A percentile compares a stretch with the other conserved stretches of the same genome.
phyloP scores from a whole-genome alignment of 1,140 invertebrate species.

The Zaprionus ornatus region DNA sequence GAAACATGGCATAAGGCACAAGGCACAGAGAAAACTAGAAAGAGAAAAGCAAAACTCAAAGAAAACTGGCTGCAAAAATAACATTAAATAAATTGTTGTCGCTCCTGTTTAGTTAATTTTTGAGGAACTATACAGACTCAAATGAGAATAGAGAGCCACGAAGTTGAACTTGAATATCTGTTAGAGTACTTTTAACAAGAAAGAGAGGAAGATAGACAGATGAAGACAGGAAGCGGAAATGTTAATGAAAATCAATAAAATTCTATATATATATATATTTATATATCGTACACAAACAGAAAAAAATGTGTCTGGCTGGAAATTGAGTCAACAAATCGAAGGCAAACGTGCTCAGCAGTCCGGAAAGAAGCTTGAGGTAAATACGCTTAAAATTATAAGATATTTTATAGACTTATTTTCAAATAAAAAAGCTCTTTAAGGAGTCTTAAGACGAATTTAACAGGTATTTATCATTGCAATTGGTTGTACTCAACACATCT shows the following conservation, averaged over 20 bases:
- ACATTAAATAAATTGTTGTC: constrained; percentile 75
- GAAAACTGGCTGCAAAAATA: constrained; percentile 47
- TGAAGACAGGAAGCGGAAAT: constrained; percentile 60
- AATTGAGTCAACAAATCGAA: constrained; percentile 49
- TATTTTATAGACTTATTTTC: no score
- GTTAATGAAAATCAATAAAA: constrained; percentile 63
- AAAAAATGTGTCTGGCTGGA: constrained; percentile 32
- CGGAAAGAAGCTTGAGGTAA: background rate
- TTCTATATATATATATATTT: constrained; percentile 8
- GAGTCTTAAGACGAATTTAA: no score
- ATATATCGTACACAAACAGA: background rate
- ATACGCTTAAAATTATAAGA: background rate
- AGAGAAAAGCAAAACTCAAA: constrained; percentile 1
- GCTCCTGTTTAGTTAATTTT: no score
- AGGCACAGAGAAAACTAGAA: constrained; percentile 10
- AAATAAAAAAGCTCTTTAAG: no score
- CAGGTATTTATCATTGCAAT: no score
- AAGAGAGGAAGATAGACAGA: no score
- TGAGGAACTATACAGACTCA: background rate
- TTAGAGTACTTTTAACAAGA: no score
- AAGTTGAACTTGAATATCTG: constrained; percentile 56
- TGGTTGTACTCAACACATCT: background rate
- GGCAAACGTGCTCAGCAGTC: constrained; percentile 37
- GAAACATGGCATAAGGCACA: constrained; percentile 9
- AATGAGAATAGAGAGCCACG: constrained; percentile 28